Base-by-base conservation (phyloP, 2,113 vertebrate genomes). In the Heterochromis multidens region DNA sequence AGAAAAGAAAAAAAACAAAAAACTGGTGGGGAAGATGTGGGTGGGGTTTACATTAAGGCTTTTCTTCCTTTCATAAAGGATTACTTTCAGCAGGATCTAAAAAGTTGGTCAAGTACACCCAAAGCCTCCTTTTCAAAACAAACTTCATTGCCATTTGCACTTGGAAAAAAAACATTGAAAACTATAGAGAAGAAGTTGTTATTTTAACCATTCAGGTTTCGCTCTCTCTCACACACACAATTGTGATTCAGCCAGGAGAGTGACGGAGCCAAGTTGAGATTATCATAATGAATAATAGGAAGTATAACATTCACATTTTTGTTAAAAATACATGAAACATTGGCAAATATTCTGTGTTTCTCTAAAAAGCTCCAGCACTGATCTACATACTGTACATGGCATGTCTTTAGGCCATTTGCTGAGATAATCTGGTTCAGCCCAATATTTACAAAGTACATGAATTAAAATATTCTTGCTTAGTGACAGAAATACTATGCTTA, bases 11-110 rank as follows among this genome's bases (percentile, higher is more conserved):
- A 77, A 57, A 59, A 59, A 52, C 72, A 82, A 70, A 35, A 61
- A 72, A 25, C 60, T 81, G 33, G 80, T 80, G 86, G 87, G 91
- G 83, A 74, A 87, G 82, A 72, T 80, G 29, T 86, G 87, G 89
- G 88, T 79, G 91, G 81, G 82, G 91, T 84, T 23, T 77, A 25
- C 84, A 80, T 49, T 80, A 60, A 89, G 84, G 84, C 74, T 60
- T 87, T 87, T 80, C 84, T 77, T 59, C 46, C 17, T 57, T 54
- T 61, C 78, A 79, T 85, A 40, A 89, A 81, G 60, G 67, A 87
- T 84, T 63, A 86, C 72, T 83, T 72, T 83, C 80, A 79, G 40
- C 74, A 59, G 65, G 58, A 79, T 77, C 61, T 85, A 35, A 77
- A 77, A 74, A 81, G 40, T 62, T 33, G 3, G 35, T 59, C 2